Evolutionary conservation across 2,888 invertebrate species (phyloP), one percentile per base, ranked within the genome.

Genomic region (Sylvicola cinctus): DNA sequence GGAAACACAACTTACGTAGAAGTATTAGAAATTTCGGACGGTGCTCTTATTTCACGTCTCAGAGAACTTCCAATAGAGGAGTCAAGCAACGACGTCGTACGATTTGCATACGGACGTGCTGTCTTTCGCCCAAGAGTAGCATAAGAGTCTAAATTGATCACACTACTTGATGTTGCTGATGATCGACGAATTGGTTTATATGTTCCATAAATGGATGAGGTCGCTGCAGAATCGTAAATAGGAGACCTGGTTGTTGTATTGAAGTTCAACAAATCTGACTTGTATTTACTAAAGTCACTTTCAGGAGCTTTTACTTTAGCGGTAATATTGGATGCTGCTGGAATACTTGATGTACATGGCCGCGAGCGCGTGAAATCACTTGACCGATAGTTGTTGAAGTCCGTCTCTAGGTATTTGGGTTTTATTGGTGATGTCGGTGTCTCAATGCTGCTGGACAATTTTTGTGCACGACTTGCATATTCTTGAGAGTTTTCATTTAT

Each of bases 121-220:
- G 5, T 20, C 30, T 55, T 50, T 10, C 57, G 46, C 2, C 58
- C 57, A 20, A 58, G 44, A 2, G 58, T 58, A 36, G 54, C 57
- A 43, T 58, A 58, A 3, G 20, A 4, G 20, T 20, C 20, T 20
- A 20, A 20, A 20, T 20, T 20, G 8, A 20, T 20, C 20, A 20
- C 20, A 4, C 20, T 8, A 20, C 8, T 20, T 6, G 20, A 20
- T 6, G 5, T 8, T 11, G 28, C 14, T 3, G 56, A 55, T 3
- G 51, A 56, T 17, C 56, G 49, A 12, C 57, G 48, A 37, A 55
- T 57, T 4, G 57, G 54, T 41, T 51, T 55, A 37, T 56, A 56
- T 3, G 55, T 55, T 35, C 46, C 53, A 38, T 53, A 57, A 40
- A 53, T 51, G n/a, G 46, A 48, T 16, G 44, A 29, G 14, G 33